Evolutionary conservation across 1,140 invertebrate species (phyloP), one percentile per base, ranked within the genome.

Genomic region (Habropoda laboriosa): DNA sequence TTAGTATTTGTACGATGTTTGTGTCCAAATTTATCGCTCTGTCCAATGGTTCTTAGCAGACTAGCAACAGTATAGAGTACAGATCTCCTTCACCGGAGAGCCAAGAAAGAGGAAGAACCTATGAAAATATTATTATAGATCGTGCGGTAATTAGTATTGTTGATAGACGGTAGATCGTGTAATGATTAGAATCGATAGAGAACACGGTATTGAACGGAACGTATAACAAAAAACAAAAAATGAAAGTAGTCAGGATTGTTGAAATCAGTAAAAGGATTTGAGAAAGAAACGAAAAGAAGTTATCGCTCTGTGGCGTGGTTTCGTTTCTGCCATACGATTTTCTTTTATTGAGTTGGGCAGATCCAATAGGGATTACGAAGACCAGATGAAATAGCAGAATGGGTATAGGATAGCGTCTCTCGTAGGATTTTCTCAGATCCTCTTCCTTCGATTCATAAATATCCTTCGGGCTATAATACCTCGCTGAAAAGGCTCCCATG

Each of bases 401-500:
- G 49, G 55, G 60, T n/a, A 77, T 66, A 51, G 75, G 72, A 83
- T 88, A 86, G 79, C 77, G 75, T 83, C 80, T 81, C 81, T 60
- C 58, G 75, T 66, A 85, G 86, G 86, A 88, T 88, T 88, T 87
- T 79, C 80, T 72, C 66, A 76, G 75, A 83, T 85, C 82, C 77
- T 81, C 75, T 82, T 78, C 71, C 75, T 79, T 79, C 85, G 83
- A 87, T 88, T 88, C 86, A 88, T 88, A 88, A 88, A 88, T 88
- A 88, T 88, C 86, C 85, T 57, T 42, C 42, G 72, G n/a, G 86
- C 82, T 84, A 82, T 88, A 88, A 88, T 88, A 79, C 80, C 71
- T 55, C 75, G 80, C 78, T 85, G 86, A 88, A 86, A 88, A 85
- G 79, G 76, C 78, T 87, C 80, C 82, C 76, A 76, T 74, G 78